These are phyloP conservation scores for Drosophila pseudoananassae DNA, from an alignment of 1,140 invertebrate genomes.

Conservation along the genomic window DNA sequence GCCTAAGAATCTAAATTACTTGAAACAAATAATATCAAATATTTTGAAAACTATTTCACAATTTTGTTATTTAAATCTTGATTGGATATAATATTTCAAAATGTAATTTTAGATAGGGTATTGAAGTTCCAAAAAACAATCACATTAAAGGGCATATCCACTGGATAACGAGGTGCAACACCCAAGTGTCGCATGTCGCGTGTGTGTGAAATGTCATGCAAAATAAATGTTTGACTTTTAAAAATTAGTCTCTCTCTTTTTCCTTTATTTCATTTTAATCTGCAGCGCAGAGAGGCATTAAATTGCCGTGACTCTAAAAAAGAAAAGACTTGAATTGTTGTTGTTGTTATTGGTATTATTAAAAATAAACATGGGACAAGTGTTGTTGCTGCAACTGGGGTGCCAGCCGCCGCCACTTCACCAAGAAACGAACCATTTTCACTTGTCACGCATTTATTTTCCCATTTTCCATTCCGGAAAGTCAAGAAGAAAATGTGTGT, in stretches of 20 bases:
- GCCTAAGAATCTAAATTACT: too few relatives aligned
- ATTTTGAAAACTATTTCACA: too few relatives aligned
- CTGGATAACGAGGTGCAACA: slow-evolving; percentile 72
- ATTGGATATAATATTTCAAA: too few relatives aligned
- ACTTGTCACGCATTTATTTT: slow-evolving; percentile 71
- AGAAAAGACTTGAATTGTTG: slow-evolving; percentile 29
- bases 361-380: slow-evolving; percentile 62
- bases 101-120: background rate
- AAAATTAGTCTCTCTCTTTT: slow-evolving; percentile 48
- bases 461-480: slow-evolving; percentile 37
- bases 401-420: slow-evolving; percentile 14
- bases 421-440: slow-evolving; percentile 55
- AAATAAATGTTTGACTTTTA: slow-evolving; percentile 71
- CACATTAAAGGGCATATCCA: background rate
- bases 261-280: slow-evolving; percentile 8
- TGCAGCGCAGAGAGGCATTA: slow-evolving; percentile 23
- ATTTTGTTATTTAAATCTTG: too few relatives aligned
- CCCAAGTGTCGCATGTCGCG: slow-evolving; percentile 46
- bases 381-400: slow-evolving; percentile 14
- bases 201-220: slow-evolving; percentile 72
- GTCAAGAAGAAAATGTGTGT: slow-evolving; percentile 55
- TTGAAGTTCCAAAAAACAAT: background rate
- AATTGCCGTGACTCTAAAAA: slow-evolving; percentile 65
- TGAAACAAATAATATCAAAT: too few relatives aligned
- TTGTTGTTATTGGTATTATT: slow-evolving; percentile 51